Base-by-base conservation (phyloP, 2,797 vertebrate species). In the Hoplostethus mediterraneus region DNA sequence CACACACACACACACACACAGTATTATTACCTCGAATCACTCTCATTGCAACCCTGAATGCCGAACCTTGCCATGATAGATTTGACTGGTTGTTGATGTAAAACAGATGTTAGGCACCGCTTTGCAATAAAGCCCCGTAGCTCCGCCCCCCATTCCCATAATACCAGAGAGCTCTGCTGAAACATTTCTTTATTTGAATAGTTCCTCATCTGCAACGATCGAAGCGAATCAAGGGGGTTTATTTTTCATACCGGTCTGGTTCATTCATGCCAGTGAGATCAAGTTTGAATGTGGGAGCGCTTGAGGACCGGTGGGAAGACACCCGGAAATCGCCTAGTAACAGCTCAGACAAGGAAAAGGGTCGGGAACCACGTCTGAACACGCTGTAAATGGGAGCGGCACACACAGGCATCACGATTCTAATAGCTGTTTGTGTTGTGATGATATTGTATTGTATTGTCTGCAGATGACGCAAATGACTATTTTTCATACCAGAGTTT, bases 261-360 rank as follows among this genome's bases (percentile, higher is more conserved):
- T 64, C 40, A 31, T 36, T 71, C 28, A 67, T 45, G 52, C 16
- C 0, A 3, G 2, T 5, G 45, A 38, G 28, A 40, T 57, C 1
- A 49, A 62, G 40, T 8, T 3, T 47, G 33, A 59, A 63, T 45
- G 33, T 33, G 33, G 33, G 33, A 33, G 17, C 36, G 30, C 38
- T 40, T 40, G 25, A 53, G 33, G 16, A 28, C 14, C 49, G 45
- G 49, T 17, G 40, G 51, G 40, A 67, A 69, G 51, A 51, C 4
- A 3, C 44, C 67, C 17, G 55, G 3, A 66, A 68, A 76, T 47
- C 17, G 36, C 11, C 40, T 42, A 6, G 49, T 21, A 17, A 59
- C 53, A 45, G 42, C 40, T 53, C 10, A 21, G 21, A 21, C 21
- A 21, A 21, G 21, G 21, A 21, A 21, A 21, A 21, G 1, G 21